Evolutionary conservation across 2,797 vertebrate species (phyloP), one percentile per base, ranked within the genome.

Genomic region (Enteromius treurensis): DNA sequence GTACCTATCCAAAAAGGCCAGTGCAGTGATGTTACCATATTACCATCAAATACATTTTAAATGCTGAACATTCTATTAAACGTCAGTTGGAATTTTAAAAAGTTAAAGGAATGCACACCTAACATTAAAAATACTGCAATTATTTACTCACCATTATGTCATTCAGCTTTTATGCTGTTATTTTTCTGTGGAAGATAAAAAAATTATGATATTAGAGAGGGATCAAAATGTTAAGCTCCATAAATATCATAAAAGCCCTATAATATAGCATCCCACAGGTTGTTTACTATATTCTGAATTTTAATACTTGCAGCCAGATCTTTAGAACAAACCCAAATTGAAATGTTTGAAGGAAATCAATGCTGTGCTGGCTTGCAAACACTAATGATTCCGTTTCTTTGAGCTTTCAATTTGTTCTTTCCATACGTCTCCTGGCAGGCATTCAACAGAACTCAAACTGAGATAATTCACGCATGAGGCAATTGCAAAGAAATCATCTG

Each of bases 371-470:
- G 15, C 8, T 8, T 70, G 37, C 55, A 34, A 58, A 68, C 4
- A 58, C 5, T 81, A 74, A 73, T 14, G 42, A 64, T 49, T 74
- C n/a, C 45, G n/a, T 58, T 73, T 71, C 55, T 29, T 65, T 65
- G 55, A 60, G 51, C 8, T 15, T 37, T 71, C 69, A 74, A n/a
- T 82, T 13, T 62, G 53, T 76, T 53, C 19, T 76, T 68, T 76
- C 21, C 45, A 26, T 81, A 45, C 3, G 1, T 53, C 71, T 67
- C 62, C 23, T 53, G 81, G 49, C 71, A 76, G 34, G 23, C 23
- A 42, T 55, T 53, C 32, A 58, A 21, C 34, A 15, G 14, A 45
- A 68, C 73, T 82, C 62, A 53, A 77, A 55, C 60, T 9, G 80
- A 64, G 32, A 76, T 67, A 26, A 68, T 68, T 77, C 19, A 68